Percentiles rank a stretch among this genome's conserved stretches.
phyloP scores from a whole-genome alignment of 2,888 invertebrate genomes.

The Caenorhabditis sp. region DNA sequence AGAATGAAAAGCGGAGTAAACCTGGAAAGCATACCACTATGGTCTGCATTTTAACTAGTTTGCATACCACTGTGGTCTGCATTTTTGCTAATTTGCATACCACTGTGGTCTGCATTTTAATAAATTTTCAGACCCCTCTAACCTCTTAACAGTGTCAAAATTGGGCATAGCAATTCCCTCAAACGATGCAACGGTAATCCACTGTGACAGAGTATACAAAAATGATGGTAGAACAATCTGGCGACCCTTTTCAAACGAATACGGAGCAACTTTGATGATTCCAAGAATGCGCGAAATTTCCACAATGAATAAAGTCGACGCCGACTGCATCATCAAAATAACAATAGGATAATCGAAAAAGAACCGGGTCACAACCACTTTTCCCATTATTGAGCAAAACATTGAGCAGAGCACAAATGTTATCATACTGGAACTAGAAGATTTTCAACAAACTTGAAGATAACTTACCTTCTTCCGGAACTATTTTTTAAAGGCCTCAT shows the following conservation, averaged over 20 bases:
- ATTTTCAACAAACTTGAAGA: no score
- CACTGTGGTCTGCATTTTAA: no score
- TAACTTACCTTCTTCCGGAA: no score
- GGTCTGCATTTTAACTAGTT: no score
- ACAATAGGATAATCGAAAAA: conserved; percentile 74
- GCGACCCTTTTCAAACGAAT: conserved; percentile 72
- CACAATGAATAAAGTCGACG: conserved; percentile 71
- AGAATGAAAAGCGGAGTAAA: conserved; percentile 46
- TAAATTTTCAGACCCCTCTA: conserved; percentile 45
- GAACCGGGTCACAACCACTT: conserved; percentile 55
- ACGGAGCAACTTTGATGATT: conserved; percentile 48
- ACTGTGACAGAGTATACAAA: conserved; percentile 72
- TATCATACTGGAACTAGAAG: conserved; percentile 32
- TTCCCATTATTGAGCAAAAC: conserved; percentile 44
- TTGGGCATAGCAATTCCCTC: conserved; percentile 75
- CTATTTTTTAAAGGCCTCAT: no score
- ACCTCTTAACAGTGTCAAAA: conserved; percentile 75
- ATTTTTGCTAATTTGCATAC: no score
- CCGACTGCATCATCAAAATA: conserved; percentile 74
- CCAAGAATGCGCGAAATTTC: conserved; percentile 68
- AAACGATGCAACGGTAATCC: conserved; percentile 73
- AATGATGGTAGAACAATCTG: conserved; percentile 73
- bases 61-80: no score
- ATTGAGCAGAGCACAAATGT: conserved; percentile 31
- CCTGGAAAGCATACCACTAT: no score